A percentile compares a stretch with the other conserved stretches of the same genome.
Conservation (phyloP, 2,888 invertebrate species). For the Vesta saturnalis region DNA sequence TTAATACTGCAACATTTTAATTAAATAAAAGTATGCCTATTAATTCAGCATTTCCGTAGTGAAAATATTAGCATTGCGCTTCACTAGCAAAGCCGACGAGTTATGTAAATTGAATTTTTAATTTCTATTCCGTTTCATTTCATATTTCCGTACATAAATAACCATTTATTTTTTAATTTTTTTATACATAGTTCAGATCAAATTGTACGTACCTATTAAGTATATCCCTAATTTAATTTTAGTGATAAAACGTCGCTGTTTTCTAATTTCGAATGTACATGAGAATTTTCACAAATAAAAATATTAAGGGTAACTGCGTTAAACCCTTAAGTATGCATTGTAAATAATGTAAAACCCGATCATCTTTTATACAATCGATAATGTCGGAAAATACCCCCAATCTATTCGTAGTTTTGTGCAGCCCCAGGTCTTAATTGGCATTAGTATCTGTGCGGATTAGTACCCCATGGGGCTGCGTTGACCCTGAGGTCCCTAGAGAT, state of each 20-base stretch:
- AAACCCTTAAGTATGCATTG: neutral
- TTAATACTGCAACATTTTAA: neutral
- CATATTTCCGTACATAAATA: slow-evolving; percentile 1
- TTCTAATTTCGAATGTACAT: too few species aligned
- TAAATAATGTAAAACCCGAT: slow-evolving; percentile 2
- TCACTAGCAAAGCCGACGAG: neutral
- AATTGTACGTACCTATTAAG: too few species aligned
- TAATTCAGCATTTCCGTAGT: neutral
- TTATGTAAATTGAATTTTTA: slow-evolving; percentile 1
- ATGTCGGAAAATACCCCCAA: slow-evolving; percentile 19
- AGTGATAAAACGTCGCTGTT: too few species aligned
- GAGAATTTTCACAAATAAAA: neutral
- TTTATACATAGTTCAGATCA: neutral
- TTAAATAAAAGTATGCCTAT: neutral
- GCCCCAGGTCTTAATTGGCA: slow-evolving; percentile 46
- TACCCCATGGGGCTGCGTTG: slow-evolving; percentile 39
- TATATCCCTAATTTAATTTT: too few species aligned
- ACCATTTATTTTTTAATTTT: slow-evolving; percentile 1
- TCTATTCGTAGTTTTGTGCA: slow-evolving; percentile 25
- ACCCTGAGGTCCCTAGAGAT: slow-evolving; percentile 37
- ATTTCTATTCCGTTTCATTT: neutral
- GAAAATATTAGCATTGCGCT: slow-evolving; percentile 1
- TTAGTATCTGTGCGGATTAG: slow-evolving; percentile 48
- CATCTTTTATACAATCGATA: slow-evolving; percentile 6
- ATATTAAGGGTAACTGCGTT: neutral